A percentile compares a stretch with the other conserved stretches of the same genome.
phyloP scores from a whole-genome alignment of 2,888 invertebrate genomes.

The Megaustenia siamemsis region DNA sequence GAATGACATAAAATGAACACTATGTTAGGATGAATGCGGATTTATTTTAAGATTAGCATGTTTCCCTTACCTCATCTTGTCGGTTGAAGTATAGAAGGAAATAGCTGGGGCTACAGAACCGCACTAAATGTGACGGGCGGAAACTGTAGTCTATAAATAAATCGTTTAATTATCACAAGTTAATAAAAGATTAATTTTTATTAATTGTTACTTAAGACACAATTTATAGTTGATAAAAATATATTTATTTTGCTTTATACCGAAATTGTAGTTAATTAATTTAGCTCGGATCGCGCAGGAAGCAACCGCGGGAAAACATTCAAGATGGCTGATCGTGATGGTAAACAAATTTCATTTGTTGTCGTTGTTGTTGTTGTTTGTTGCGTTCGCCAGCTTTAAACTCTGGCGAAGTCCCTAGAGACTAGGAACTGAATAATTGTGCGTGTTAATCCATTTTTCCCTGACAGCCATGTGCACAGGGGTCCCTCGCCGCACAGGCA shows the following conservation, averaged over 20 bases:
- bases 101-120: background rate
- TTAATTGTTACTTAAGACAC: background rate
- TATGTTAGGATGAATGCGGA: background rate
- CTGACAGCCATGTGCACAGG: too few species aligned
- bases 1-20: background rate
- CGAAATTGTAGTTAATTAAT: background rate
- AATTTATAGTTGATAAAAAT: background rate
- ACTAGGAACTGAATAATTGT: too few species aligned
- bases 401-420: too few species aligned
- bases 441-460: too few species aligned
- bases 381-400: too few species aligned
- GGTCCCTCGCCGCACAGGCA: too few species aligned
- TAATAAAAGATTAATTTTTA: too few species aligned
- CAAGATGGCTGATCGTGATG: constrained; percentile 56
- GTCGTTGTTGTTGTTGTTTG: background rate
- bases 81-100: constrained; percentile 68
- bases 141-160: too few species aligned
- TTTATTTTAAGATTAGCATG: background rate
- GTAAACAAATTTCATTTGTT: constrained; percentile 45
- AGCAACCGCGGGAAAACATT: constrained; percentile 43
- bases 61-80: constrained; percentile 72
- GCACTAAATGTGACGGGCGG: constrained; percentile 36
- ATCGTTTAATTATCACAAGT: too few species aligned
- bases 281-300: constrained; percentile 4
- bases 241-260: background rate